A percentile compares a stretch with the other conserved stretches of the same genome.
phyloP scores from a whole-genome alignment of 2,888 invertebrate species.

The Cerastoderma edule region DNA sequence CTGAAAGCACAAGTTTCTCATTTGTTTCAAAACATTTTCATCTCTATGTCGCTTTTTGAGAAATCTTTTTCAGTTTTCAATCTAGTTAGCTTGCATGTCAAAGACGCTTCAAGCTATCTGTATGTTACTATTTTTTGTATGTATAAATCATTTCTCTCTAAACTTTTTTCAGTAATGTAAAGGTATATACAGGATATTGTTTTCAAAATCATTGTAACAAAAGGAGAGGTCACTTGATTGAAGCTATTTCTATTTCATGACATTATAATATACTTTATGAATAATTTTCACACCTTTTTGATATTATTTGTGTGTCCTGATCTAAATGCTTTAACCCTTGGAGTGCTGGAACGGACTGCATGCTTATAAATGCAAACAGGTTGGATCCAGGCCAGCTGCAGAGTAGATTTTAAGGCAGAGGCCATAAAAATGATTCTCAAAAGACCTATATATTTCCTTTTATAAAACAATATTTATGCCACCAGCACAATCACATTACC shows the following conservation, averaged over 20 bases:
- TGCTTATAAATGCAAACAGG: too few species aligned
- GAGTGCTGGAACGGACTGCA: not conserved
- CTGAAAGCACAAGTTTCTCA: too few species aligned
- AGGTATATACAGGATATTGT: not conserved
- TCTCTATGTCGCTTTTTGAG: not conserved
- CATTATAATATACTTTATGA: not conserved
- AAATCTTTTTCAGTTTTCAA: not conserved
- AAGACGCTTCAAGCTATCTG: not conserved
- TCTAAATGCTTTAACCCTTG: not conserved
- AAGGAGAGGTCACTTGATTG: not conserved
- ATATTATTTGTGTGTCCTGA: not conserved
- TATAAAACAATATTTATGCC: too few species aligned
- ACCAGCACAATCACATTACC: too few species aligned
- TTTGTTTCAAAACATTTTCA: too few species aligned
- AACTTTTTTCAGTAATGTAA: not conserved
- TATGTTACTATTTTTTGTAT: not conserved
- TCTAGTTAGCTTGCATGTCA: not conserved
- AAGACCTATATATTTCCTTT: too few species aligned
- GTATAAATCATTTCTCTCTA: not conserved
- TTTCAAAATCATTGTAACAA: constrained; percentile 7
- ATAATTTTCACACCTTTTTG: not conserved
- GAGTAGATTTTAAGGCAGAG: too few species aligned
- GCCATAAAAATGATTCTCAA: too few species aligned
- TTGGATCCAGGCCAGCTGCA: too few species aligned
- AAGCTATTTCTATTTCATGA: constrained; percentile 4